phyloP scores from a whole-genome alignment of 2,888 invertebrate species.

The Yponomeuta plumbellus region DNA sequence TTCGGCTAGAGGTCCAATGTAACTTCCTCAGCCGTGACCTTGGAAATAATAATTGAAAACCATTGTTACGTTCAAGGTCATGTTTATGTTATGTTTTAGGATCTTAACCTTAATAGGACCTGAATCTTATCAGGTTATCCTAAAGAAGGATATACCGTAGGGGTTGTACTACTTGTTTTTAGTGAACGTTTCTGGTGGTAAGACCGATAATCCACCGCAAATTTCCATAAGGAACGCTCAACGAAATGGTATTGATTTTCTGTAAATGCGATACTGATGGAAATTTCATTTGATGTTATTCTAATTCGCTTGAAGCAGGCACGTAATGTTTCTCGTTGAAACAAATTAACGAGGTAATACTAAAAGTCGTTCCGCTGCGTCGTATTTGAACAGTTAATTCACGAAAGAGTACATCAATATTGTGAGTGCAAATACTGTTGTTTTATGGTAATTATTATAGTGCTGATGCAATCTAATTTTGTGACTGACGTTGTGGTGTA shows the following conservation, averaged over 20 bases:
- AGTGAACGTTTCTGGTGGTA: neutral
- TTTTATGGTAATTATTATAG: conserved; percentile 19
- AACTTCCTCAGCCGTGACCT: too few species aligned
- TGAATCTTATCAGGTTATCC: too few species aligned
- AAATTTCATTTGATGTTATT: conserved; percentile 11
- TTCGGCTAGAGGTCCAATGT: too few species aligned
- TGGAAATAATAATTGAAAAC: too few species aligned
- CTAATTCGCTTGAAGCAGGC: conserved; percentile 13
- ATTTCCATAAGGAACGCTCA: conserved; percentile 7
- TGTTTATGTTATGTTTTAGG: too few species aligned
- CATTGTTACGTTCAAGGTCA: too few species aligned
- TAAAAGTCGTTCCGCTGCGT: conserved; percentile 3
- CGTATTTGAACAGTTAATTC: neutral
- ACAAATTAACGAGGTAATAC: conserved; percentile 6
- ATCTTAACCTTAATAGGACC: too few species aligned
- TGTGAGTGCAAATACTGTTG: conserved; percentile 7
- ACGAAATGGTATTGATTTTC: conserved; percentile 9
- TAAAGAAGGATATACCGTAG: too few species aligned
- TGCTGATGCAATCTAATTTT: conserved; percentile 27
- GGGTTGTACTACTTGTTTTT: neutral
- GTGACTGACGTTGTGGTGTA: conserved; percentile 34
- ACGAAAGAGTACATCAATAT: neutral
- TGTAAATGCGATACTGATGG: conserved; percentile 12
- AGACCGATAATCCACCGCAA: neutral
- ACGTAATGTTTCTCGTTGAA: conserved; percentile 12